A percentile compares a stretch with the other conserved stretches of the same genome.
phyloP scores from a whole-genome alignment of 2,797 vertebrate genomes.

The Megalops cyprinoides region DNA sequence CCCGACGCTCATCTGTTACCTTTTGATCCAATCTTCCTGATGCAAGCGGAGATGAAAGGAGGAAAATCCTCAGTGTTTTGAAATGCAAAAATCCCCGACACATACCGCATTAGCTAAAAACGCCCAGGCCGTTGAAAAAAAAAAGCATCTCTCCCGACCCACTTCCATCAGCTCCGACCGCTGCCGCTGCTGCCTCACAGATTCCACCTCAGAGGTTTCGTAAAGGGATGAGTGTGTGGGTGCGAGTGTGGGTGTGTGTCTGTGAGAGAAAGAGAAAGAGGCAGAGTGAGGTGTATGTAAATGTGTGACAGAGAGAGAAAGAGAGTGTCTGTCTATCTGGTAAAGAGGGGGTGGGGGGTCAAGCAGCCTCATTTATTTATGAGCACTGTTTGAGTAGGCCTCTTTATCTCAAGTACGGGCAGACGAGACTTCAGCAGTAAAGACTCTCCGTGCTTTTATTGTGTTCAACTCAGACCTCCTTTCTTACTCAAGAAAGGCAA shows the following conservation, averaged over 20 bases:
- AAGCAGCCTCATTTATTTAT: constrained; percentile 39
- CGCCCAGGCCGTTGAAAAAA: constrained; percentile 34
- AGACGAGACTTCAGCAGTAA: not conserved
- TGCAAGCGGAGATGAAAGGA: constrained; percentile 48
- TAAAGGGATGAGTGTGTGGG: constrained; percentile 30
- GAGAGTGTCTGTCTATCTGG: not conserved
- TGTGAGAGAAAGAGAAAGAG: constrained; percentile 10
- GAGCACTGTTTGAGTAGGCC: not conserved
- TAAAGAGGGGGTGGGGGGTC: constrained; percentile 42
- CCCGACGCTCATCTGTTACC: constrained; percentile 57
- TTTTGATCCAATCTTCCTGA: constrained; percentile 54
- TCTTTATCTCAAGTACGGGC: not conserved
- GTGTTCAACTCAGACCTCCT: constrained; percentile 1
- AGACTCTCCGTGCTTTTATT: not conserved
- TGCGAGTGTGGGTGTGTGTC: constrained; percentile 15
- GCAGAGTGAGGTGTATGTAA: constrained; percentile 11
- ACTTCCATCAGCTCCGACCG: constrained; percentile 63
- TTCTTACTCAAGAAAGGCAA: not conserved
- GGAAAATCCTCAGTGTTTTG: constrained; percentile 52
- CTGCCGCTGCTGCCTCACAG: constrained; percentile 47
- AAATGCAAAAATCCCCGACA: constrained; percentile 58
- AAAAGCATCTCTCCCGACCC: constrained; percentile 56
- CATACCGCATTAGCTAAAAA: constrained; percentile 55
- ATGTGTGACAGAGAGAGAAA: constrained; percentile 37
- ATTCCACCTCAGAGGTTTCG: constrained; percentile 54